Percentiles rank a stretch among this genome's conserved stretches.
These are phyloP conservation scores for Ormyrus thymus DNA, from an alignment of 2,888 invertebrate genomes.

Conservation along the genomic window DNA sequence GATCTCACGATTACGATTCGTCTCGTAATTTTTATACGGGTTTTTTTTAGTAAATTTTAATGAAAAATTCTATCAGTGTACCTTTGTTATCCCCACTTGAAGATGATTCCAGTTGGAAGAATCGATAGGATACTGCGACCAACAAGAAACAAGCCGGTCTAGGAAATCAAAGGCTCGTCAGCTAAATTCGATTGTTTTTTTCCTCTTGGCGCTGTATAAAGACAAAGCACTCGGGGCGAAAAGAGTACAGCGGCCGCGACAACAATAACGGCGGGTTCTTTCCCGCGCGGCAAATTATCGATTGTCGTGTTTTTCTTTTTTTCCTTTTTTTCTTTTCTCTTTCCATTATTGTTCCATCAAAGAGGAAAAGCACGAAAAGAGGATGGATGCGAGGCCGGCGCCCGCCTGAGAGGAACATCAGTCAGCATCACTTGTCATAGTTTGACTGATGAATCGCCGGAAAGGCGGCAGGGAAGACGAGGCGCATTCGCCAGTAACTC, in stretches of 20 bases:
- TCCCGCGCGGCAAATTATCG: conserved; percentile 26
- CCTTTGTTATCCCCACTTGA: too few species aligned
- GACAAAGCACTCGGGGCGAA: too few species aligned
- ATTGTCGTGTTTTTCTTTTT: conserved; percentile 14
- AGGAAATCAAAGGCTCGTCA: conserved; percentile 27
- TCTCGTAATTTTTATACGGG: too few species aligned
- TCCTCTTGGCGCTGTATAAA: not conserved
- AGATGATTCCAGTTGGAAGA: too few species aligned
- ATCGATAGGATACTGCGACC: too few species aligned
- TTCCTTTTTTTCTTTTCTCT: not conserved
- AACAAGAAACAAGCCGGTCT: too few species aligned
- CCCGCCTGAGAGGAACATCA: conserved; percentile 49
- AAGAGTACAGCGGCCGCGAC: too few species aligned
- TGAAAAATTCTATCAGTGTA: too few species aligned
- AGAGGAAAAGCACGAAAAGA: conserved; percentile 2
- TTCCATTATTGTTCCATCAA: conserved; percentile 49
- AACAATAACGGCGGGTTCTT: not conserved
- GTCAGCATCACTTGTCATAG: conserved; percentile 56
- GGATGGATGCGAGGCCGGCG: conserved; percentile 40
- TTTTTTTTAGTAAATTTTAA: too few species aligned
- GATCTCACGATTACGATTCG: too few species aligned
- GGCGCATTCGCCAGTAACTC: conserved; percentile 6
- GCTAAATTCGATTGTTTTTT: conserved; percentile 4
- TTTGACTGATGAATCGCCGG: conserved; percentile 51
- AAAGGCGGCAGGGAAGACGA: conserved; percentile 33